A percentile compares a stretch with the other conserved stretches of the same genome.
Evolutionary conservation across 1,140 invertebrate genomes (phyloP).

Genomic region (Sipha flava): DNA sequence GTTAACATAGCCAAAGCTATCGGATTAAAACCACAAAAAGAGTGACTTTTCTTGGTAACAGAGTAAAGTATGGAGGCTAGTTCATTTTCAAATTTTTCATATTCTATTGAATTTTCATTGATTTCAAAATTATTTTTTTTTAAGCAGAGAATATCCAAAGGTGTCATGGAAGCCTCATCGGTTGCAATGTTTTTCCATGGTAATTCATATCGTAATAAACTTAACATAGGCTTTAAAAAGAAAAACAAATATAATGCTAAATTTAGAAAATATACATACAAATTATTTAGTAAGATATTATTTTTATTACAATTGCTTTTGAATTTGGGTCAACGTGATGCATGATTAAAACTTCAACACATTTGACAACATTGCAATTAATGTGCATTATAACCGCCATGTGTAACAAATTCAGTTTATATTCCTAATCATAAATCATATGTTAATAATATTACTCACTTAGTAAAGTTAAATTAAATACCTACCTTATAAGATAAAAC

Average conservation of each 20-base stretch:
- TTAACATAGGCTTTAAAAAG: background rate
- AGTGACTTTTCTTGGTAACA: background rate
- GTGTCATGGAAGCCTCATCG: background rate
- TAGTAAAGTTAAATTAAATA: background rate
- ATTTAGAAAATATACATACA: no score
- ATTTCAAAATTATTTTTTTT: background rate
- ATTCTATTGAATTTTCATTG: background rate
- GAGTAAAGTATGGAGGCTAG: background rate
- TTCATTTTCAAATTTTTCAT: background rate
- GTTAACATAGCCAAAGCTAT: slow-evolving; percentile 5
- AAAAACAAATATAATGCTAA: background rate
- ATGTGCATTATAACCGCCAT: background rate
- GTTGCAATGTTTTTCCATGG: background rate
- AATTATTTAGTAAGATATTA: background rate
- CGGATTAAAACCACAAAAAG: background rate
- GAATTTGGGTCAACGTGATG: background rate
- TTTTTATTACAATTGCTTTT: background rate
- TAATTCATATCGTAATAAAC: background rate
- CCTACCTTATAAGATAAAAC: background rate
- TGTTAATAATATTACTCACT: no score
- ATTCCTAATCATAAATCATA: no score
- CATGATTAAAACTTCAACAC: background rate
- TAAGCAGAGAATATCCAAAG: slow-evolving; percentile 9
- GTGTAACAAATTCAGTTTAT: slow-evolving; percentile 16
- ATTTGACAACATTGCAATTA: background rate